A percentile compares a stretch with the other conserved stretches of the same genome.
Conservation (phyloP, 2,888 invertebrate species). For the Therioaphis trifolii region DNA sequence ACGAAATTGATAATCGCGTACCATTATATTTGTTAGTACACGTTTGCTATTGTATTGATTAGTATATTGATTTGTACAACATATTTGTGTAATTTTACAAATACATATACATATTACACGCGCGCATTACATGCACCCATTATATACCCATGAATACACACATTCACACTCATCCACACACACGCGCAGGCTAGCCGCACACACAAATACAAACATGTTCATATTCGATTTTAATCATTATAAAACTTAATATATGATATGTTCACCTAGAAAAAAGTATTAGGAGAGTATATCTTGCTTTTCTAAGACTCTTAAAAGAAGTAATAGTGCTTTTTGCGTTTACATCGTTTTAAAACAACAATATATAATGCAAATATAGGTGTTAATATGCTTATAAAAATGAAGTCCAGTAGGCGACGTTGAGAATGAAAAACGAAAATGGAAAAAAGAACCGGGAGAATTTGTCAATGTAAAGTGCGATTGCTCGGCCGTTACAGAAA, state of each 20-base stretch:
- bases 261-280: slow-evolving; percentile 15
- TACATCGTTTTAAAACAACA: not conserved
- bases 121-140: too few relatives aligned
- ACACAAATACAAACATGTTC: not conserved
- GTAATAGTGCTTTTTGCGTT: not conserved
- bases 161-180: not conserved
- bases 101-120: not conserved
- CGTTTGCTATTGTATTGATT: not conserved
- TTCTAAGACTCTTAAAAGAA: not conserved
- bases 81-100: not conserved
- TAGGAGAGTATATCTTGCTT: not conserved
- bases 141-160: too few relatives aligned
- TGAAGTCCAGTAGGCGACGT: slow-evolving; percentile 90
- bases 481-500: slow-evolving; percentile 78
- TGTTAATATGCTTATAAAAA: slow-evolving; percentile 72
- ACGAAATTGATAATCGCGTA: not conserved
- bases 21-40: not conserved
- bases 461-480: slow-evolving; percentile 85
- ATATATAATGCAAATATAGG: not conserved
- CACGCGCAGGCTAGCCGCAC: too few relatives aligned
- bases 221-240: not conserved
- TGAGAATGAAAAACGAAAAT: slow-evolving; percentile 89
- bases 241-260: slow-evolving; percentile 37
- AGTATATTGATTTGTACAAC: not conserved
- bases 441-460: slow-evolving; percentile 91